Base-by-base conservation (phyloP, 2,113 vertebrate species). In the Emydura subglobosa region DNA sequence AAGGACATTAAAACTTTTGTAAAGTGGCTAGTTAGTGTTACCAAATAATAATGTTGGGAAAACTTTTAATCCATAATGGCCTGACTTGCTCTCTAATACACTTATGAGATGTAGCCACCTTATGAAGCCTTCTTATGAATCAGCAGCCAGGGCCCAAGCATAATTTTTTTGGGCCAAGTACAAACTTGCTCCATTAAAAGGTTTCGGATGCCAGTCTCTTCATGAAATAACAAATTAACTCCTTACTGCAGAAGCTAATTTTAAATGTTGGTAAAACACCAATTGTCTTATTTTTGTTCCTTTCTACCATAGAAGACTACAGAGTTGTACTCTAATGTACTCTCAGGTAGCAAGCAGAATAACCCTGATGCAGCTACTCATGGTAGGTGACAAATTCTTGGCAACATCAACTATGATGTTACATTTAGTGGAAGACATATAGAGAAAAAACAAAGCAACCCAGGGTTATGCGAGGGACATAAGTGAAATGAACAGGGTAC, bases 51-150 rank as follows among this genome's bases (percentile, higher is more conserved):
- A 72, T 10, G 9, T 39, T 72, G 65, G 19, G n/a, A 39, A 39
- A 39, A 39, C 19, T 22, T 72, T 72, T 72, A 72, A 72, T 39
- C n/a, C 65, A 72, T 19, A 39, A 72, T 22, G 49, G 44, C 10
- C 51, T 72, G 11, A 79, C 10, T 0, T 25, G 49, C 0, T 1
- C n/a, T 89, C 17, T 53, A 74, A 39, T 0, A 0, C 10, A 10
- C 2, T 8, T 6, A 50, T 82, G 34, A 51, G 47, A 81, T 21
- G 19, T 34, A 13, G 61, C 34, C 57, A 95, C 54, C 47, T 47
- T 47, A 47, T 47, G 47, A 47, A 47, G 12, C 47, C 82, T 92
- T 34, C 68, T 85, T 74, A 90, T 9, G 82, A n/a, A 82, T n/a
- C 34, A n/a, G 34, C 17, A n/a, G 65, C 65, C 2, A 5, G 1